phyloP scores from a whole-genome alignment of 2,797 vertebrate genomes.

The Melanotaenia boesemani region DNA sequence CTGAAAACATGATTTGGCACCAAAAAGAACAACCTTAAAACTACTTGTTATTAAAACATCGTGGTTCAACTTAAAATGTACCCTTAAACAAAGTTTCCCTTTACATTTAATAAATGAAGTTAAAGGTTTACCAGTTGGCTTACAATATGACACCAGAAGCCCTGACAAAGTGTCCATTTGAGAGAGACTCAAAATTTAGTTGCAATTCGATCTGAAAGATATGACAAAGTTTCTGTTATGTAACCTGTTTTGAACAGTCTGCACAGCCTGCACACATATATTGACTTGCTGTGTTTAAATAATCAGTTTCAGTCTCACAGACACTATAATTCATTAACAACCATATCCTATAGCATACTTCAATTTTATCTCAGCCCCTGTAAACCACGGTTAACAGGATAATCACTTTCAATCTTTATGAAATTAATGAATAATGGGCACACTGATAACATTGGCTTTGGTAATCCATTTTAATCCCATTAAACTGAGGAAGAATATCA shows the following conservation, averaged over 20 bases:
- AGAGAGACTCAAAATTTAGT: background rate
- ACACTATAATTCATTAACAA: background rate
- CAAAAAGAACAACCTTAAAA: too few species aligned
- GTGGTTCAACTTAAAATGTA: background rate
- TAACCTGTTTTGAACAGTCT: background rate
- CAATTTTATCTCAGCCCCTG: background rate
- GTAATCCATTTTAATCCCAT: constrained; percentile 8
- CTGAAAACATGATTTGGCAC: background rate
- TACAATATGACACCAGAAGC: background rate
- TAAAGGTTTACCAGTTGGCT: background rate
- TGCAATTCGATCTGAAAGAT: background rate
- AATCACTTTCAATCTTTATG: background rate
- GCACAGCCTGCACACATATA: background rate
- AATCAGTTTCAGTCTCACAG: background rate
- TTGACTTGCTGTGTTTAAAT: too few species aligned
- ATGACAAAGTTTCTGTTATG: background rate
- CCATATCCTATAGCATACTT: background rate
- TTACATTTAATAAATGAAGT: background rate
- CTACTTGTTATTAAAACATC: background rate
- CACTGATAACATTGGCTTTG: background rate
- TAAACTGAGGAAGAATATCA: background rate
- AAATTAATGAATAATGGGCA: constrained; percentile 2
- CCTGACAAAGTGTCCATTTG: background rate
- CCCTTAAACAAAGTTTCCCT: background rate
- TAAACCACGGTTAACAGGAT: background rate